Evolutionary conservation across 1,140 invertebrate species (phyloP).

Genomic region (Helicoverpa zea): DNA sequence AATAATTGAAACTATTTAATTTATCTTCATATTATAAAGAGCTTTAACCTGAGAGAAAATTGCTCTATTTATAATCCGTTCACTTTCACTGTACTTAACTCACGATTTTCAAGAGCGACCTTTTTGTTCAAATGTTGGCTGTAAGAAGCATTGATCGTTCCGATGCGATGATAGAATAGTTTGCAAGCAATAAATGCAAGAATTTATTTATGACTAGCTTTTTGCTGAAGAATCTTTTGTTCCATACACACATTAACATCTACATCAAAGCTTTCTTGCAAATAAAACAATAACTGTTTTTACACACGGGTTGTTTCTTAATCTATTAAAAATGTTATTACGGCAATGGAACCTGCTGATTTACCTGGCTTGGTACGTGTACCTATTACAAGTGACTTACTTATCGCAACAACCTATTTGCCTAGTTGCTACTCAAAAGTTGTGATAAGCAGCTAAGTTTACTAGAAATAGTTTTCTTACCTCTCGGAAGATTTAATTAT

Average conservation of each 20-base stretch:
- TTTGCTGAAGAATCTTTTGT: too few relatives aligned
- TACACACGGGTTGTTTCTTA: too few relatives aligned
- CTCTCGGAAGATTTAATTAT: too few relatives aligned
- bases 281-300: too few relatives aligned
- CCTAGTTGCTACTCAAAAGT: background rate
- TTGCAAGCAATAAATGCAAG: too few relatives aligned
- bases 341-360: too few relatives aligned
- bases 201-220: background rate
- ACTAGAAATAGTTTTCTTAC: background rate
- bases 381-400: background rate
- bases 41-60: conserved; percentile 17
- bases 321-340: too few relatives aligned
- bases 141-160: background rate
- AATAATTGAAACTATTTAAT: conserved; percentile 30
- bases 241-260: too few relatives aligned
- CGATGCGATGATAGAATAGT: background rate
- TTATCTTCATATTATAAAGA: too few relatives aligned
- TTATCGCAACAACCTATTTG: conserved; percentile 13
- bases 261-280: too few relatives aligned
- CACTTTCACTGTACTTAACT: conserved; percentile 22
- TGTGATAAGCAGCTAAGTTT: conserved; percentile 1
- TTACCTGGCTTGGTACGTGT: too few relatives aligned
- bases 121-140: background rate
- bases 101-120: conserved; percentile 26
- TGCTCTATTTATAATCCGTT: conserved; percentile 21